Conservation (phyloP, 2,888 invertebrate species). For the Nomada fabriciana region DNA sequence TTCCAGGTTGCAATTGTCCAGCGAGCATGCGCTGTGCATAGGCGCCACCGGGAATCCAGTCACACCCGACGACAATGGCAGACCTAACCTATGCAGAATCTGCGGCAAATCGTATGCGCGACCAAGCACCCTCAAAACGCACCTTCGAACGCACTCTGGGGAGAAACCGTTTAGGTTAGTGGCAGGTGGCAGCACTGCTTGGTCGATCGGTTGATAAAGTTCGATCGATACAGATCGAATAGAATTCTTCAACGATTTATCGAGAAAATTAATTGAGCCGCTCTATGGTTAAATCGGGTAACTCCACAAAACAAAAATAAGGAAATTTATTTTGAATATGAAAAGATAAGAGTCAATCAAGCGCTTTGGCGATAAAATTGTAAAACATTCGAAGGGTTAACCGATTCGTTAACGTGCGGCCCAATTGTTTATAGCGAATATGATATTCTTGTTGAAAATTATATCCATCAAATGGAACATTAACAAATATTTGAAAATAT, state of each 20-base stretch:
- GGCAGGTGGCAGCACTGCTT: neutral
- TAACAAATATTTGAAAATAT: neutral
- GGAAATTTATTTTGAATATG: too few species aligned
- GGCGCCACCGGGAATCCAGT: conserved; percentile 84
- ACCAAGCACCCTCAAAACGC: conserved; percentile 98
- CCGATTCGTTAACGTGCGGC: too few species aligned
- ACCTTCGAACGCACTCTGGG: conserved; percentile 97
- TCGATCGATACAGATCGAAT: neutral
- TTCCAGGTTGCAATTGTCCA: conserved; percentile 75
- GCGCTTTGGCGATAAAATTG: too few species aligned
- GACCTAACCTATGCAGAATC: conserved; percentile 96
- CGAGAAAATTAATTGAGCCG: neutral
- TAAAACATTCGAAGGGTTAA: too few species aligned
- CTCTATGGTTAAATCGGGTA: too few species aligned
- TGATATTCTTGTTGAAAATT: too few species aligned
- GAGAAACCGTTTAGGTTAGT: conserved; percentile 93
- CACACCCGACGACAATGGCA: conserved; percentile 90
- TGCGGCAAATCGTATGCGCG: conserved; percentile 99
- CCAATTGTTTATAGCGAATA: too few species aligned
- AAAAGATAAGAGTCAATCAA: too few species aligned
- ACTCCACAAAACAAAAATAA: too few species aligned
- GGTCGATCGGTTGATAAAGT: neutral
- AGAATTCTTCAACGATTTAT: neutral
- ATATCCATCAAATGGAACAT: neutral
- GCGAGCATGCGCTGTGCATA: conserved; percentile 85